phyloP scores from a whole-genome alignment of 2,797 vertebrate genomes.

The Gymnothorax javanicus region DNA sequence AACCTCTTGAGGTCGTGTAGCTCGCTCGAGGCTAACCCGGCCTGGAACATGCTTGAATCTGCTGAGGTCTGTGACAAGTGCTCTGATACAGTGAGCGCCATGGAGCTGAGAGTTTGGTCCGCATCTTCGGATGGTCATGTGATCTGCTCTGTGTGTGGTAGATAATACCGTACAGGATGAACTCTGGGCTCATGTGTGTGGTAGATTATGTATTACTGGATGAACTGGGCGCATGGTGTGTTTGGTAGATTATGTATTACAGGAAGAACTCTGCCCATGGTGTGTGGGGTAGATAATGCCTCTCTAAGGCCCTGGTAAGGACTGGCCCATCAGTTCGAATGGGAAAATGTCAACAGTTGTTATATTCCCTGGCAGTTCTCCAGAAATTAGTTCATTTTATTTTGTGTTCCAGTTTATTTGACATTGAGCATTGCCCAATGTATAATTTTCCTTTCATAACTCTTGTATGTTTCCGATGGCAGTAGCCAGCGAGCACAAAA shows the following conservation, averaged over 20 bases:
- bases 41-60: background rate
- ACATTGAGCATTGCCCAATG: slow-evolving; percentile 26
- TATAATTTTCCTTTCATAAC: slow-evolving; percentile 30
- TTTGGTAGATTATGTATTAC: too few species aligned
- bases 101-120: too few species aligned
- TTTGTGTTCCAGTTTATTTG: slow-evolving; percentile 29
- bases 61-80: too few species aligned
- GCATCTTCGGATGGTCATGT: too few species aligned
- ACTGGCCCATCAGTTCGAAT: background rate
- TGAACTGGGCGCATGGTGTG: too few species aligned
- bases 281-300: background rate
- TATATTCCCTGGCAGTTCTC: slow-evolving; percentile 19
- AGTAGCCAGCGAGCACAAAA: slow-evolving; percentile 25
- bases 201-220: too few species aligned
- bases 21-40: background rate
- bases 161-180: too few species aligned
- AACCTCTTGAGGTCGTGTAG: background rate
- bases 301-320: background rate
- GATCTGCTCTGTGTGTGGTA: too few species aligned
- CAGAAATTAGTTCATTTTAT: slow-evolving; percentile 28
- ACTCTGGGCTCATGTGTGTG: too few species aligned
- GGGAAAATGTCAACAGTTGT: slow-evolving; percentile 22
- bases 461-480: slow-evolving; percentile 18
- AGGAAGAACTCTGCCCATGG: background rate
- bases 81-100: too few species aligned